Base-by-base conservation (phyloP, 2,113 vertebrate species). In the Myocastor coypus region DNA sequence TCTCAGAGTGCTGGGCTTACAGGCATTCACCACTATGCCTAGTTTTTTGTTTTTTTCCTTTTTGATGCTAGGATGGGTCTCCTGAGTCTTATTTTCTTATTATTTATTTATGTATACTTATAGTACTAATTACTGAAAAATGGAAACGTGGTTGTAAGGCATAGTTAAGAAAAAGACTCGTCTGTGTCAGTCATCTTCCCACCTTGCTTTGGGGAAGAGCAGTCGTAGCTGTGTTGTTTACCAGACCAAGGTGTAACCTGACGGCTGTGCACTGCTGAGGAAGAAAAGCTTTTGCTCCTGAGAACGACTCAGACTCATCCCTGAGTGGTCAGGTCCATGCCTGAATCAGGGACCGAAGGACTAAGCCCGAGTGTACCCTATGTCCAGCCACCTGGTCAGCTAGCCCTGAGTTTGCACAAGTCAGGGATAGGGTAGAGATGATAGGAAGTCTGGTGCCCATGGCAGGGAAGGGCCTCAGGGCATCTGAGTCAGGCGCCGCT, bases 341-440 rank as follows among this genome's bases (percentile, higher is more conserved):
- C 20, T 92, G 57, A 89, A 57, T 69, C 94, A 93, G 75, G 30
- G 57, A 84, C 64, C 28, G 37, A 82, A 96, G 85, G 4, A 64
- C 22, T 22, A 77, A 63, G 55, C 55, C 11, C 37, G 19, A 69
- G 32, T 40, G 20, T 42, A 75, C 4, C 32, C 26, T 68, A 6
- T 40, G 32, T 86, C 55, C 78, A 57, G 37, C 50, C 46, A 82
- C 34, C 1, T 40, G 75, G 55, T 59, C 55, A 40, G 13, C 17
- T 10, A 63, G 46, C 66, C 59, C 22, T 0, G 40, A 37, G 32
- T 75, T 85, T 46, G 3, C 24, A 73, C 7, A 24, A 32, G 34
- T 30, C 40, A 66, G 16, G 50, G 22, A 61, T 42, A 69, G 86
- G 89, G 91, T 1, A 46, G 42, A 93, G 89, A 68, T 5, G 7